A percentile compares a stretch with the other conserved stretches of the same genome.
Evolutionary conservation across 2,113 vertebrate genomes (phyloP).

Genomic region (Pseudolaguvia tuberculata): DNA sequence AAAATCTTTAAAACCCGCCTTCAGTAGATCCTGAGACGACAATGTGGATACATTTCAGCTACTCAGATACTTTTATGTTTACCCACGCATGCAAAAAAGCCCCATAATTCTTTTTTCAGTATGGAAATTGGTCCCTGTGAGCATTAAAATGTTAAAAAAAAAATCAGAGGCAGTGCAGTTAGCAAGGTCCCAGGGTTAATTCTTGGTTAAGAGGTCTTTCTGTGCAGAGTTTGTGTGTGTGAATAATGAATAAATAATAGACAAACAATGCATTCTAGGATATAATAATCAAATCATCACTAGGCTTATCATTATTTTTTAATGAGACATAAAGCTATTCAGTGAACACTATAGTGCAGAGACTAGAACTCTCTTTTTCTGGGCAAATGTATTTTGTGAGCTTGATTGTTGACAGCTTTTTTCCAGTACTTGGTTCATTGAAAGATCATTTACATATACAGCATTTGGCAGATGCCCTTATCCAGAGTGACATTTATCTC

Average conservation of each 20-base stretch:
- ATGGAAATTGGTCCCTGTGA: neutral
- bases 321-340: neutral
- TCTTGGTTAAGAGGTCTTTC: no score
- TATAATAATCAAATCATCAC: conserved; percentile 15
- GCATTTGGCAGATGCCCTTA: no score
- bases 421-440: conserved; percentile 1
- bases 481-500: no score
- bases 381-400: conserved; percentile 31
- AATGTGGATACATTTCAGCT: conserved; percentile 23
- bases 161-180: no score
- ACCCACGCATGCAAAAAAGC: conserved; percentile 15
- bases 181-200: no score
- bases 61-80: neutral
- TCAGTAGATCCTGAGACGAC: conserved; percentile 11
- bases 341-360: conserved; percentile 4
- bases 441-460: conserved; percentile 11
- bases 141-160: no score
- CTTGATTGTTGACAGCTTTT: neutral
- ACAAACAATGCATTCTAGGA: neutral
- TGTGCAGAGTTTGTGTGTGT: no score
- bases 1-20: neutral
- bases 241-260: no score
- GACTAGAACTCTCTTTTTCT: conserved; percentile 5
- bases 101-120: conserved; percentile 7
- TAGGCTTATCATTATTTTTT: conserved; percentile 4